phyloP scores from a whole-genome alignment of 2,888 invertebrate species.

The Oasisia sp. region DNA sequence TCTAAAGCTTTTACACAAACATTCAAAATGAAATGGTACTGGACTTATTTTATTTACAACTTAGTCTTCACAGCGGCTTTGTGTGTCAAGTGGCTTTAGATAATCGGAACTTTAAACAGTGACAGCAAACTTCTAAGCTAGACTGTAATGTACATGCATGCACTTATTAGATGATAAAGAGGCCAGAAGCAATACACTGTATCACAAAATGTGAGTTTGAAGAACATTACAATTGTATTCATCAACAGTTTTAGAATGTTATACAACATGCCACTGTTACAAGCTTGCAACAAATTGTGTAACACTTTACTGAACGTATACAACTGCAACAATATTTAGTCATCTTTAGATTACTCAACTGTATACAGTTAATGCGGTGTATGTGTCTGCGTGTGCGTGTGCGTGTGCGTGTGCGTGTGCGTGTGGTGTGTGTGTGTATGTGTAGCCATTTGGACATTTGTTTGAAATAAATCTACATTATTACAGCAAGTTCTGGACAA shows the following conservation, averaged over 20 bases:
- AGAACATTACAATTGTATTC: background rate
- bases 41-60: background rate
- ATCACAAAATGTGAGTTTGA: background rate
- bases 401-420: too few relatives aligned
- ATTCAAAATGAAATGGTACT: background rate
- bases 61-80: background rate
- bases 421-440: too few relatives aligned
- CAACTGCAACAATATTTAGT: too few relatives aligned
- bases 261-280: background rate
- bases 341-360: too few relatives aligned
- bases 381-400: too few relatives aligned
- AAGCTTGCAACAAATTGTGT: background rate
- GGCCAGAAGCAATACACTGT: background rate
- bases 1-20: background rate
- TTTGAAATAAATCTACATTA: background rate
- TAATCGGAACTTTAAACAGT: too few relatives aligned
- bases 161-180: background rate
- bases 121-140: too few relatives aligned
- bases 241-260: background rate
- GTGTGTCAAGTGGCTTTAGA: too few relatives aligned
- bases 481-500: background rate
- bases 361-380: too few relatives aligned
- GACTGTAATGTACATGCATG: background rate
- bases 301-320: background rate
- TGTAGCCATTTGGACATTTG: background rate